Percentiles rank a stretch among this genome's conserved stretches.
Evolutionary conservation across 2,797 vertebrate species (phyloP).

Genomic region (Paramormyrops hopkinsi): DNA sequence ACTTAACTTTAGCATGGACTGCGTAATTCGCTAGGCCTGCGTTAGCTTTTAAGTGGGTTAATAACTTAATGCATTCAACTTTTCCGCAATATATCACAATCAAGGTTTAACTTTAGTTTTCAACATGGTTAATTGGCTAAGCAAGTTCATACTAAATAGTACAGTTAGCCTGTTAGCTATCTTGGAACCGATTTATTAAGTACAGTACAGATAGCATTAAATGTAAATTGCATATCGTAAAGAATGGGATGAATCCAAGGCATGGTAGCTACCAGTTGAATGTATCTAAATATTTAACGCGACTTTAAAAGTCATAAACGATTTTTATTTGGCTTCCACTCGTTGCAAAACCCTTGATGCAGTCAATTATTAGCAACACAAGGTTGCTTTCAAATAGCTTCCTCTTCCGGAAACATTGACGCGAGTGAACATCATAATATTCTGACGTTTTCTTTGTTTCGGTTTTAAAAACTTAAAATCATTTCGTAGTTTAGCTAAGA

Average conservation of each 20-base stretch:
- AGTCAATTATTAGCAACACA: neutral
- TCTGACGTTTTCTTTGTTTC: slow-evolving; percentile 23
- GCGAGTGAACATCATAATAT: neutral
- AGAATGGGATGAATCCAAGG: neutral
- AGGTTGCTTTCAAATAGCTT: slow-evolving; percentile 55
- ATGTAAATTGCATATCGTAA: neutral
- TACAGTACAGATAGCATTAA: neutral
- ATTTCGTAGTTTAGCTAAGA: neutral
- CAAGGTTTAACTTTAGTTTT: neutral
- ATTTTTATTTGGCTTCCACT: neutral
- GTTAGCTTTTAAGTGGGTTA: neutral
- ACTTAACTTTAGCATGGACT: neutral
- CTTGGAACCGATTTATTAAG: neutral
- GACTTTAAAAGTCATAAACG: neutral
- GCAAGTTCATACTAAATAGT: neutral
- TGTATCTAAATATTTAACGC: neutral
- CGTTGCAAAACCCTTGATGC: neutral
- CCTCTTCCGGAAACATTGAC: slow-evolving; percentile 28
- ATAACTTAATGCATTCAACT: neutral
- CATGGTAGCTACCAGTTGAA: neutral
- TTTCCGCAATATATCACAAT: neutral
- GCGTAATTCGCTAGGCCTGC: neutral
- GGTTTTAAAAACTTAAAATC: neutral
- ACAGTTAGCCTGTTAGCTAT: neutral
- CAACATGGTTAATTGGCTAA: neutral